These are phyloP conservation scores for Ectemnius cavifrons DNA, from an alignment of 2,888 invertebrate species.

Conservation along the genomic window DNA sequence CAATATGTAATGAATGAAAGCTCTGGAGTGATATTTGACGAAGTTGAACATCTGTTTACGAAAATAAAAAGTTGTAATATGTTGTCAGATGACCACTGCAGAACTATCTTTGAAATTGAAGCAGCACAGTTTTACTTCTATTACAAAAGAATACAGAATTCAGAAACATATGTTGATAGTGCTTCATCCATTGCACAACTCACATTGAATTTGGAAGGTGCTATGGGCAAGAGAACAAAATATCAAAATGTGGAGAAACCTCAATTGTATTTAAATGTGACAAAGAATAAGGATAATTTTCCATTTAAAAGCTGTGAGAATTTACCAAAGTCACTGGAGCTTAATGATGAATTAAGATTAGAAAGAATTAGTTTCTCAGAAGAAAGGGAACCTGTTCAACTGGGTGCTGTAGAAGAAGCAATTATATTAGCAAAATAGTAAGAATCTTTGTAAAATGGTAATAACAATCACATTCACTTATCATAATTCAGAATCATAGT, in stretches of 20 bases:
- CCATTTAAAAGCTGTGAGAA: constrained; percentile 78
- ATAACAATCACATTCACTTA: background rate
- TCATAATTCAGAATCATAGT: background rate
- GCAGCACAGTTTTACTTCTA: constrained; percentile 84
- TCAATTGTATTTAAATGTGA: constrained; percentile 88
- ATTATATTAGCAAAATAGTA: constrained; percentile 88
- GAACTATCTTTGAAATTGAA: constrained; percentile 80
- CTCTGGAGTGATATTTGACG: constrained; percentile 83
- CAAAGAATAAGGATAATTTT: constrained; percentile 76
- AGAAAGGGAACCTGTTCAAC: constrained; percentile 78
- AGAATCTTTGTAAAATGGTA: constrained; percentile 54
- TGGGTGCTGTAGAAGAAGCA: constrained; percentile 88
- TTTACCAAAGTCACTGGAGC: constrained; percentile 83
- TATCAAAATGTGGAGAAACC: constrained; percentile 91
- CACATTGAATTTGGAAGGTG: constrained; percentile 85
- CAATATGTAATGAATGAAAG: constrained; percentile 88
- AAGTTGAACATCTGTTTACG: constrained; percentile 80
- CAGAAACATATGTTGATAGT: constrained; percentile 83
- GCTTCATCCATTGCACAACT: constrained; percentile 84
- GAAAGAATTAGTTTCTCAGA: constrained; percentile 87
- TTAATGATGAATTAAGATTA: constrained; percentile 93
- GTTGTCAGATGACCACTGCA: constrained; percentile 56
- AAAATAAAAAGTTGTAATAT: constrained; percentile 62
- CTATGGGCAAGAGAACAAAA: constrained; percentile 93
- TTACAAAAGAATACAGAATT: constrained; percentile 86